Base-by-base conservation (phyloP, 2,888 invertebrate species). In the Elmis aenea region DNA sequence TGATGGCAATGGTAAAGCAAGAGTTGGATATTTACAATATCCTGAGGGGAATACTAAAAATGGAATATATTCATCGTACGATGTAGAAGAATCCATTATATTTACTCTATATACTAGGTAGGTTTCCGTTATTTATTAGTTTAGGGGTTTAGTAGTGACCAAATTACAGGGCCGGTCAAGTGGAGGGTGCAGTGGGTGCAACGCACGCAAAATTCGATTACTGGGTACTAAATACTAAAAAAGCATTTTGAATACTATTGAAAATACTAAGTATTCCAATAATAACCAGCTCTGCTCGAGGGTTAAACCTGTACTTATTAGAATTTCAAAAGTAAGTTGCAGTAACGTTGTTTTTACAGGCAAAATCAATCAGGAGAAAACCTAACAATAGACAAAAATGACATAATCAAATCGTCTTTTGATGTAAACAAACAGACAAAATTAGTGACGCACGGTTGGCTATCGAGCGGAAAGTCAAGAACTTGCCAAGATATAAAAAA, bases 371-470 rank as follows among this genome's bases (percentile, higher is more conserved):
- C n/a, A n/a, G n/a, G n/a, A n/a, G n/a, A n/a, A 10, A 2, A 15
- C 3, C 9, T 30, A 8, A 9, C 21, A 11, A 9, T 23, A 8
- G 13, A 10, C 12, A 18, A 18, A 6, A 10, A 11, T 2, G 26
- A 13, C 3, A 24, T 26, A 9, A 10, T 45, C 6, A 30, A n/a
- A n/a, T n/a, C n/a, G n/a, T n/a, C 11, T 13, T 45, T 38, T 18
- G 27, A 42, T 26, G 9, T 22, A 6, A 28, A 18, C 3, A 51
- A 42, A 33, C 26, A 64, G 2, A 61, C 73, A 1, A 73, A 70
- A 58, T 66, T 73, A 8, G 36, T 76, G 6, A 75, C 75, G 2
- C 77, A 79, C 46, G 68, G 68, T 2, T 79, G 76, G 75, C 52
- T 70, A 35, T 69, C 74, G 0, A 59, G 58, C 24, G 70, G 69